These are phyloP conservation scores for Loxodonta africana DNA, from an alignment of 2,113 vertebrate species.

Conservation along the genomic window DNA sequence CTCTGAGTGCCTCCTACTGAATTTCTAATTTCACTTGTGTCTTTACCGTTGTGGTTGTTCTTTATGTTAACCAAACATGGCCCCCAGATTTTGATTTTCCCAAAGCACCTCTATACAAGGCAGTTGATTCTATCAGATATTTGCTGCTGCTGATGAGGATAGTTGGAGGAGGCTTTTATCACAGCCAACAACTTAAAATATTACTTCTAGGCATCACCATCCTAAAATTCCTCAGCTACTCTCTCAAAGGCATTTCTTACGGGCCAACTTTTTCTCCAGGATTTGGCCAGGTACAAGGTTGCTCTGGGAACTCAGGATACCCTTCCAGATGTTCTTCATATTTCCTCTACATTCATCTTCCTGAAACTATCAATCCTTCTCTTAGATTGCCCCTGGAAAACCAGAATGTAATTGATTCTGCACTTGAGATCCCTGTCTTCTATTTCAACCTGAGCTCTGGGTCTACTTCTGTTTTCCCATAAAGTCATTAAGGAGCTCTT, in stretches of 20 bases:
- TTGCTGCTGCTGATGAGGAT: background rate
- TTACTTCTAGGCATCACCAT: background rate
- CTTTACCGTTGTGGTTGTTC: background rate
- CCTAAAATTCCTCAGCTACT: background rate
- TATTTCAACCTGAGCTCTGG: background rate
- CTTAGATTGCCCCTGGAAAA: background rate
- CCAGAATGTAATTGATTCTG: slow-evolving; percentile 18
- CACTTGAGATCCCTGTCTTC: background rate
- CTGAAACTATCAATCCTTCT: background rate
- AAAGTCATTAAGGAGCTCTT: slow-evolving; percentile 3
- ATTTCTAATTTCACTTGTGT: background rate
- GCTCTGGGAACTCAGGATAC: background rate
- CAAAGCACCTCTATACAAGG: background rate
- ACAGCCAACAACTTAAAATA: slow-evolving; percentile 1
- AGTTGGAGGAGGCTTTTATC: background rate
- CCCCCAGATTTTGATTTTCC: background rate
- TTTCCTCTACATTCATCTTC: slow-evolving; percentile 40
- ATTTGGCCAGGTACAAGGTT: background rate
- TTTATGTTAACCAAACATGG: slow-evolving; percentile 10
- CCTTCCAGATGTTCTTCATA: background rate
- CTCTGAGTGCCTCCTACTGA: slow-evolving; percentile 13
- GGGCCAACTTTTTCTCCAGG: background rate
- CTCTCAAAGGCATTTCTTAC: background rate
- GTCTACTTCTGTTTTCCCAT: background rate
- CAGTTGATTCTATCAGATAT: slow-evolving; percentile 38